A percentile compares a stretch with the other conserved stretches of the same genome.
These are phyloP conservation scores for Prunella himalayana DNA, from an alignment of 2,113 vertebrate species.

Conservation along the genomic window DNA sequence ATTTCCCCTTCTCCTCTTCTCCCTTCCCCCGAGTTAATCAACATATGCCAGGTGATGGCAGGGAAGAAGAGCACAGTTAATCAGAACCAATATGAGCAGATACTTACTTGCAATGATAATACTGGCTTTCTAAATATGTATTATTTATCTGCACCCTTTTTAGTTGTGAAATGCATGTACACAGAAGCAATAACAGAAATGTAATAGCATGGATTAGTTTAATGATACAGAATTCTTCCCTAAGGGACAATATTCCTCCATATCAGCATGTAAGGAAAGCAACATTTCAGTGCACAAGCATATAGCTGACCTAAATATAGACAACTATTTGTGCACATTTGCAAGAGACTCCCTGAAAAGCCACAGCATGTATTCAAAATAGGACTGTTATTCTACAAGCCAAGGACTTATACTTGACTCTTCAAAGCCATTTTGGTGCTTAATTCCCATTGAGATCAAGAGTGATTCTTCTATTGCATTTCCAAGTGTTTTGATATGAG, in stretches of 20 bases:
- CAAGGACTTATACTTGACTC: neutral
- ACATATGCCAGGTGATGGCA: neutral
- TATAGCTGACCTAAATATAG: conserved; percentile 1
- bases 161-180: neutral
- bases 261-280: neutral
- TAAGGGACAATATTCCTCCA: neutral
- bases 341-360: neutral
- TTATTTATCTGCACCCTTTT: neutral
- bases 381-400: neutral
- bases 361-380: neutral
- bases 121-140: neutral
- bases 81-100: neutral
- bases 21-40: neutral
- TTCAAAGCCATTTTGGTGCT: neutral
- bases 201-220: neutral
- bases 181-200: neutral
- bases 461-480: neutral
- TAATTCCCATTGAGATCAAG: neutral
- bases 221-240: neutral
- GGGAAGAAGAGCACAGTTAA: neutral
- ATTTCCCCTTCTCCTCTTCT: neutral
- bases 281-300: neutral
- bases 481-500: neutral
- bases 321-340: neutral
- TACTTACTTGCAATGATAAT: neutral